Conservation (phyloP, 2,113 vertebrate genomes). For the Lepus americanus region DNA sequence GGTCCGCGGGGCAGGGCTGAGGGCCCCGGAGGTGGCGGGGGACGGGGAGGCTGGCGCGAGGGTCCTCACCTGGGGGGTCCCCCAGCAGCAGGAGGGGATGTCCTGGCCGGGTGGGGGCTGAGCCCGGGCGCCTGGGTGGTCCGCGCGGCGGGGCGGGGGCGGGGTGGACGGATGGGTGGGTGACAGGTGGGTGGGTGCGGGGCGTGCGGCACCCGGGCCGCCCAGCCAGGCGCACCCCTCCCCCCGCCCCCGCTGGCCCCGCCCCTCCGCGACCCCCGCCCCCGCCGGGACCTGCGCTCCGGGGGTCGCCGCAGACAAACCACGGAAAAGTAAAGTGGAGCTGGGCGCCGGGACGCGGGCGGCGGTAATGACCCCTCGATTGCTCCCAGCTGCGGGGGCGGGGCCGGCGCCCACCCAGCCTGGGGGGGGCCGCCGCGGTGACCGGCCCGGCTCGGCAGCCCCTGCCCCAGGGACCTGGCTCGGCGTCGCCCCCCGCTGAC, state of each 20-base stretch:
- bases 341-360: conserved; percentile 58
- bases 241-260: background rate
- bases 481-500: too few relatives aligned
- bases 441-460: too few relatives aligned
- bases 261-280: background rate
- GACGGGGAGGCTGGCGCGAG: too few relatives aligned
- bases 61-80: too few relatives aligned
- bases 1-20: background rate
- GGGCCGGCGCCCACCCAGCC: background rate
- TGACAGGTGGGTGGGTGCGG: background rate
- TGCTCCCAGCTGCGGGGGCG: conserved; percentile 79
- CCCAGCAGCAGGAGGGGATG: too few relatives aligned
- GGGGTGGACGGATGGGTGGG: fast-evolving
- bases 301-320: conserved; percentile 79
- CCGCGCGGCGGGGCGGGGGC: too few relatives aligned
- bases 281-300: background rate
- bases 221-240: background rate
- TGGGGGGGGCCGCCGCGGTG: background rate
- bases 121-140: too few relatives aligned
- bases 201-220: too few relatives aligned
- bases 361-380: conserved; percentile 75
- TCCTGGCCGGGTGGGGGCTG: too few relatives aligned
- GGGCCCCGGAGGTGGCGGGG: background rate
- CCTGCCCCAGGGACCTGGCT: background rate
- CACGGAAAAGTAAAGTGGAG: conserved; percentile 83